Percentiles rank a stretch among this genome's conserved stretches.
Conservation (phyloP, 2,888 invertebrate genomes). For the Lutraria lutraria region DNA sequence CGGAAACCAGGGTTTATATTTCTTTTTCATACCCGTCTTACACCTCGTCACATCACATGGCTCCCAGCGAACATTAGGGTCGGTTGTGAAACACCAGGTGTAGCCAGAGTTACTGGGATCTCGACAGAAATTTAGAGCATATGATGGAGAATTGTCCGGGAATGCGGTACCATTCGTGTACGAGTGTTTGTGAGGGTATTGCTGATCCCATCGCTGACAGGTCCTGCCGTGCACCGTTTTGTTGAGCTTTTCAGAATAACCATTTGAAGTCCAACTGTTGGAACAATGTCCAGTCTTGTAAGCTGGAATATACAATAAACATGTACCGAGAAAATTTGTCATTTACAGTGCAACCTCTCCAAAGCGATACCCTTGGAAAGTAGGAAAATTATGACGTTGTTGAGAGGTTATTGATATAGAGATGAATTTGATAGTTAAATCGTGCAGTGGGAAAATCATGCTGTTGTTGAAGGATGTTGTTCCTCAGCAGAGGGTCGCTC, state of each 20-base stretch:
- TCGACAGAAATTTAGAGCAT: not conserved
- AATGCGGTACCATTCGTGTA: not conserved
- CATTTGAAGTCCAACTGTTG: not conserved
- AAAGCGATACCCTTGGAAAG: no score
- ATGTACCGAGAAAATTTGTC: no score
- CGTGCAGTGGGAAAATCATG: no score
- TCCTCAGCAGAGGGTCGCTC: no score
- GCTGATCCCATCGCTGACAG: not conserved
- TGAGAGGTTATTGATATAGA: no score
- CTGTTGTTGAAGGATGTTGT: no score
- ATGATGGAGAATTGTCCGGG: not conserved
- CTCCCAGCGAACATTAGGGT: not conserved
- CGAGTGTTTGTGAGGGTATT: not conserved
- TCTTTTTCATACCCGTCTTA: not conserved
- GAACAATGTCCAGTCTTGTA: not conserved
- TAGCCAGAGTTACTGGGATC: conserved; percentile 6
- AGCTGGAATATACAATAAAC: not conserved
- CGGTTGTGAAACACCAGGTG: not conserved
- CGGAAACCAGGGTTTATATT: no score
- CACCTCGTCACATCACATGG: not conserved
- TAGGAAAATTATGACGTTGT: no score
- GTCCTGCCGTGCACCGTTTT: not conserved
- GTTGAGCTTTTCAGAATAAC: not conserved
- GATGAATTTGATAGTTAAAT: no score
- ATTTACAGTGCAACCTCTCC: no score